phyloP scores from a whole-genome alignment of 1,140 invertebrate species.

The Magallana angulata region DNA sequence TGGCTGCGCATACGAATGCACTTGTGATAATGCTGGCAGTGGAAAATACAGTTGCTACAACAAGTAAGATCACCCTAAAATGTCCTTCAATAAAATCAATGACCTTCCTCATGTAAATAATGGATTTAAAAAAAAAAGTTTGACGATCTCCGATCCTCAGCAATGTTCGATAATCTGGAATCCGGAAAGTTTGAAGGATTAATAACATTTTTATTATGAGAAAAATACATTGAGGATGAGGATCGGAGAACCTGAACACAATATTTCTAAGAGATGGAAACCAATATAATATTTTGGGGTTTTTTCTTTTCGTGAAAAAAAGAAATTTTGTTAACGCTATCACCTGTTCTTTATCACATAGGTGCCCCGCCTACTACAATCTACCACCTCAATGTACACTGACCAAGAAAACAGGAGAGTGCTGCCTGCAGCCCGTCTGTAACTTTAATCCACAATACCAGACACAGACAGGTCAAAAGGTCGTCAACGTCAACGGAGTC shows the following conservation, averaged over 20 bases:
- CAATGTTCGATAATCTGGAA: no score
- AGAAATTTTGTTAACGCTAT: no score
- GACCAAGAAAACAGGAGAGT: constrained; percentile 62
- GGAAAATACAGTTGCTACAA: constrained; percentile 71
- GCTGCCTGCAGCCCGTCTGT: constrained; percentile 72
- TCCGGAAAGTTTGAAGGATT: no score
- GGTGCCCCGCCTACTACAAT: constrained; percentile 73
- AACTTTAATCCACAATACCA: constrained; percentile 70
- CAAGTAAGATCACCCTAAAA: constrained; percentile 56
- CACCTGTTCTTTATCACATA: constrained; percentile 11
- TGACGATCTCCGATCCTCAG: no score
- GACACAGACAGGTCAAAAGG: constrained; percentile 66
- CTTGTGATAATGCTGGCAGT: constrained; percentile 63
- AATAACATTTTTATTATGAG: no score
- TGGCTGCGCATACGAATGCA: constrained; percentile 72
- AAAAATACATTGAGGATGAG: no score
- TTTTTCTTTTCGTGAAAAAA: no score
- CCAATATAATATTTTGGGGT: no score
- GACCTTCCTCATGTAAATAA: no score
- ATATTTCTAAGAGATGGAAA: no score
- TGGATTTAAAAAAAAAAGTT: not conserved
- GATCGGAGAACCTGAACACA: no score
- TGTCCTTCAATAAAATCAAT: no score
- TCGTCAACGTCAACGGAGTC: constrained; percentile 60
- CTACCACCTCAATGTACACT: constrained; percentile 71